Conservation (phyloP, 2,797 vertebrate species). For the Acanthis flammea region DNA sequence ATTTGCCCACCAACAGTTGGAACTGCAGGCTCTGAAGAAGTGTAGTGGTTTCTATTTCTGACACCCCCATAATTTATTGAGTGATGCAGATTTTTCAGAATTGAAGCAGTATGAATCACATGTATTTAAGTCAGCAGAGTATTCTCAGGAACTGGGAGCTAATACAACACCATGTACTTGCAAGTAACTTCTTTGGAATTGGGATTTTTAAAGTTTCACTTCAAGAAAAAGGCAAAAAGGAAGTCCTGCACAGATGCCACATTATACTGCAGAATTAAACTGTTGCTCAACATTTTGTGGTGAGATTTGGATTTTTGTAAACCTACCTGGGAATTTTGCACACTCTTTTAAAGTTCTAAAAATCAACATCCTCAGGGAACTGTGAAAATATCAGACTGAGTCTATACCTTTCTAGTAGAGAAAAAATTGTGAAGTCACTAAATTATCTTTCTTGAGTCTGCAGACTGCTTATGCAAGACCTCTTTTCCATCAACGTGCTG, state of each 20-base stretch:
- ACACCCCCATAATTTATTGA: background rate
- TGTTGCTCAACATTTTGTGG: background rate
- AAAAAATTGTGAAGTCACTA: background rate
- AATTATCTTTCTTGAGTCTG: background rate
- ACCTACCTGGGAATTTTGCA: background rate
- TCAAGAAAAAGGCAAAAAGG: background rate
- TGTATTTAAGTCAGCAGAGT: background rate
- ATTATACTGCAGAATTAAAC: background rate
- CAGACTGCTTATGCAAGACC: background rate
- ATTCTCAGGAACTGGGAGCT: background rate
- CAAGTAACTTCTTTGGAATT: background rate
- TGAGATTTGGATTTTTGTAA: background rate
- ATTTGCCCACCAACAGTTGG: background rate
- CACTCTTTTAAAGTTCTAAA: background rate
- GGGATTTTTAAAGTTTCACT: background rate
- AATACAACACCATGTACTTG: background rate
- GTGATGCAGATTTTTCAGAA: slow-evolving; percentile 1
- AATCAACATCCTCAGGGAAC: background rate
- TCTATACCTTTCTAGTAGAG: background rate
- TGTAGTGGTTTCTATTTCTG: slow-evolving; percentile 13
- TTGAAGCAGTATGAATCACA: background rate
- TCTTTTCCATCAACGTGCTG: background rate
- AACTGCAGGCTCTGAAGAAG: background rate
- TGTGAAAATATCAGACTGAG: background rate
- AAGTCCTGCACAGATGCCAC: background rate